Evolutionary conservation across 2,888 invertebrate species (phyloP), one percentile per base, ranked within the genome.

Genomic region (Drosophila antonietae): DNA sequence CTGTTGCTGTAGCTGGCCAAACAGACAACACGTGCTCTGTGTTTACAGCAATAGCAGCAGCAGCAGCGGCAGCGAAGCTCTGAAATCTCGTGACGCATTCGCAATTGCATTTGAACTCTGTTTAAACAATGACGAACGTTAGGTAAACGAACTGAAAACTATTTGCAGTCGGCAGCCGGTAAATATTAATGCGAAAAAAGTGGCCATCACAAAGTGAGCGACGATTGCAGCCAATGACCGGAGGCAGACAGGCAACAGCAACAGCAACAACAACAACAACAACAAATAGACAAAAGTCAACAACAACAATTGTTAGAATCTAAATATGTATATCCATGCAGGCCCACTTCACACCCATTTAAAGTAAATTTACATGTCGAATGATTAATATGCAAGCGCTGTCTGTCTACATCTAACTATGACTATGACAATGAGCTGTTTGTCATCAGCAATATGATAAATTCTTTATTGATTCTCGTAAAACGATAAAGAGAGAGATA

Each of bases 141-240:
- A 53, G 88, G 88, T 86, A 82, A 86, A 88, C 72, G 89, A 88
- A 84, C 86, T 84, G 75, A 63, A 74, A 83, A 81, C 83, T 85
- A 85, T 85, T 85, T 85, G 81, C 87, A 81, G 81, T 53, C 51
- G 60, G 31, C 60, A 62, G 63, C 58, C 69, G 76, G 67, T 79
- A 79, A 76, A 79, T 79, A 68, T 69, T 73, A 80, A 79, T 53
- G 68, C 76, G 76, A 76, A 79, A 78, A 78, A 73, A 79, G 72
- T 79, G 78, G 73, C 69, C 73, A 80, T 81, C 80, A 78, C 68
- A 77, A 73, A 62, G 68, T 70, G 58, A 61, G 64, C 73, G 35
- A 73, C 64, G 67, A 71, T 43, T 56, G 79, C 78, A 63, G 78
- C 68, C 78, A 78, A 72, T 75, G 78, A 78, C 78, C 78, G 72